These are phyloP conservation scores for Cherax quadricarinatus DNA, from an alignment of 1,140 invertebrate species.

Conservation along the genomic window DNA sequence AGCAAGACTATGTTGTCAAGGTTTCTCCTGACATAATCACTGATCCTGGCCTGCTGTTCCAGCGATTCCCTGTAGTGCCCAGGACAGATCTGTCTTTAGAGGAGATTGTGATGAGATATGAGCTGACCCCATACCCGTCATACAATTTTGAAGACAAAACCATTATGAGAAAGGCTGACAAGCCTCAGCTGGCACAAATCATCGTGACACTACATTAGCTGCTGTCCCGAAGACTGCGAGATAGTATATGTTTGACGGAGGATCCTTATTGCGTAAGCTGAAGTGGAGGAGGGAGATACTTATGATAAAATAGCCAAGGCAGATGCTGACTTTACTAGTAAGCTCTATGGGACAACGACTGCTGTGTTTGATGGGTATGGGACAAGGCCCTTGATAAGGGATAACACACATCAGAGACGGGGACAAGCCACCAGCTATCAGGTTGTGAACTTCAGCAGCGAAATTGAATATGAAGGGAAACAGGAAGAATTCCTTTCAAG, in stretches of 20 bases:
- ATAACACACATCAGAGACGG: constrained; percentile 30
- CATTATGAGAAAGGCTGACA: constrained; percentile 25
- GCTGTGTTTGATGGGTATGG: constrained; percentile 26
- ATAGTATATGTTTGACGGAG: constrained; percentile 34
- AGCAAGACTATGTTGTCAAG: too few relatives aligned
- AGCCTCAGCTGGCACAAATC: constrained; percentile 14
- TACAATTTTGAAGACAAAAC: constrained; percentile 20
- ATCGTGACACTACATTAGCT: background rate
- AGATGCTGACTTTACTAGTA: too few relatives aligned
- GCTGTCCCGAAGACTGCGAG: constrained; percentile 1
- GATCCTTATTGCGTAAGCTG: too few relatives aligned
- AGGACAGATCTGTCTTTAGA: background rate
- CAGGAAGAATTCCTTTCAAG: constrained; percentile 41
- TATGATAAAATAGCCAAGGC: constrained; percentile 53
- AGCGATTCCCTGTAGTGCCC: too few relatives aligned
- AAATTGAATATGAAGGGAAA: constrained; percentile 34
- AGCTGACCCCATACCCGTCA: background rate
- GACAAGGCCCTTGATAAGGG: constrained; percentile 12
- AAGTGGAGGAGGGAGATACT: constrained; percentile 49
- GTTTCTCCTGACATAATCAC: background rate
- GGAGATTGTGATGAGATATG: too few relatives aligned
- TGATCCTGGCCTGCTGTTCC: too few relatives aligned
- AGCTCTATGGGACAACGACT: constrained; percentile 34
- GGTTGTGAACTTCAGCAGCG: constrained; percentile 40
- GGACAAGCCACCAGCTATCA: background rate